Evolutionary conservation across 2,888 invertebrate species (phyloP).

Genomic region (Pomacea canaliculata): DNA sequence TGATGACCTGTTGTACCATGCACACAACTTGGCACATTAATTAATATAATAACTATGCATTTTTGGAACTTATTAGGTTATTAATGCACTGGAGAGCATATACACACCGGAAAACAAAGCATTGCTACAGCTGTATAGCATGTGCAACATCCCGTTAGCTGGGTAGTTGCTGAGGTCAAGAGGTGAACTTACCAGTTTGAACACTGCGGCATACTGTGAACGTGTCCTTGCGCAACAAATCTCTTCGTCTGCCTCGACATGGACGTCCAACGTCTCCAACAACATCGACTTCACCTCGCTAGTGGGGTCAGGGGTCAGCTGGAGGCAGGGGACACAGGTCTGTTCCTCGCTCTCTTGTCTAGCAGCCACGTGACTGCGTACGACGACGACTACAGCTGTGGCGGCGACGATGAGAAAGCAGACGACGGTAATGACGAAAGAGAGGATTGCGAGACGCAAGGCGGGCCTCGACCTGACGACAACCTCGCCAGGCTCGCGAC

Average conservation of each 20-base stretch:
- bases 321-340: slow-evolving; percentile 19
- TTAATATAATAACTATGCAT: no score
- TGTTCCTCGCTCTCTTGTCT: background rate
- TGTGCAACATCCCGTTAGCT: background rate
- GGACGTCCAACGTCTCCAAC: slow-evolving; percentile 2
- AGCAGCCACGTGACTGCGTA: background rate
- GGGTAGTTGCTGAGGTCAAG: background rate
- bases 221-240: slow-evolving; percentile 11
- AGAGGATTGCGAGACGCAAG: background rate
- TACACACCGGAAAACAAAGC: no score
- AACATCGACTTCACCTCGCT: background rate
- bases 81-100: no score
- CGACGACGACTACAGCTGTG: background rate
- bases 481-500: background rate
- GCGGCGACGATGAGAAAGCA: background rate
- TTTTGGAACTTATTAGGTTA: background rate
- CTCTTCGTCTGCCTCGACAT: background rate
- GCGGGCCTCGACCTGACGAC: background rate
- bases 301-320: slow-evolving; percentile 17
- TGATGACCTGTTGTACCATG: no score
- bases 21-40: no score
- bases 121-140: no score
- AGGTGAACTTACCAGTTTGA: slow-evolving; percentile 21
- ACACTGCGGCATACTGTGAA: slow-evolving; percentile 12
- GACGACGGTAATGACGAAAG: background rate